These are phyloP conservation scores for Drosophila pseudoobscura DNA, from an alignment of 1,140 invertebrate species.

Conservation along the genomic window DNA sequence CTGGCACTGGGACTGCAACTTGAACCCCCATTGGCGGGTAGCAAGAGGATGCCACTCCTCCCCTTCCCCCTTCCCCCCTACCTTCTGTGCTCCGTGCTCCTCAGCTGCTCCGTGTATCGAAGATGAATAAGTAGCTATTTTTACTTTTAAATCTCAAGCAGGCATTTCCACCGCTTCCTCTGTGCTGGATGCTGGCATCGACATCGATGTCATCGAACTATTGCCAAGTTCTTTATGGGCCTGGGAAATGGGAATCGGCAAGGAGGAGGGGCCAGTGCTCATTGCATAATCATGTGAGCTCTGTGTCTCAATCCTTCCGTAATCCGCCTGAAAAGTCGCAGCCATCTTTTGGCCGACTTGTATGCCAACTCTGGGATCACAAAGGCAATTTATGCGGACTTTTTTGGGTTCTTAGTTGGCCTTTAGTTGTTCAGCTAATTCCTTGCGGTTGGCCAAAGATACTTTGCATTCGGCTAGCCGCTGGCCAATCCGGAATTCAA, in stretches of 20 bases:
- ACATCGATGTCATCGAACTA: slow-evolving; percentile 78
- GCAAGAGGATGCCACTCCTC: background rate
- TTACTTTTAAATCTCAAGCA: slow-evolving; percentile 80
- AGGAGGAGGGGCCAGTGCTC: slow-evolving; percentile 24
- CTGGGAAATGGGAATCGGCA: slow-evolving; percentile 38
- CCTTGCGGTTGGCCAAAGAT: slow-evolving; percentile 51
- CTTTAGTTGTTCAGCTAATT: slow-evolving; percentile 47
- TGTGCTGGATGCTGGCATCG: slow-evolving; percentile 48
- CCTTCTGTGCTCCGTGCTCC: too few species aligned
- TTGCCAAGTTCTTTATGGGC: slow-evolving; percentile 58
- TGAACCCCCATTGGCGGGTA: background rate
- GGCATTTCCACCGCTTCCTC: slow-evolving; percentile 28
- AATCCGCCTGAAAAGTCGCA: slow-evolving; percentile 33
- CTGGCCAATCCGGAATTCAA: slow-evolving; percentile 39
- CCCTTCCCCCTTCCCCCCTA: too few species aligned
- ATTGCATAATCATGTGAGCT: slow-evolving; percentile 52
- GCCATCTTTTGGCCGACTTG: slow-evolving; percentile 26
- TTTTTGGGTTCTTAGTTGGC: slow-evolving; percentile 26
- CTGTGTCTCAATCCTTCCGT: slow-evolving; percentile 43
- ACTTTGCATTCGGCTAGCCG: slow-evolving; percentile 49
- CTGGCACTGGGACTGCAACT: slow-evolving; percentile 18
- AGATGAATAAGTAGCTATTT: slow-evolving; percentile 83
- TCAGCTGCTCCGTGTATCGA: slow-evolving; percentile 58
- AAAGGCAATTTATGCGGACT: slow-evolving; percentile 49
- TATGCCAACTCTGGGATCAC: slow-evolving; percentile 54